Conservation (phyloP, 2,888 invertebrate species). For the Tenthredo scrophulariae region DNA sequence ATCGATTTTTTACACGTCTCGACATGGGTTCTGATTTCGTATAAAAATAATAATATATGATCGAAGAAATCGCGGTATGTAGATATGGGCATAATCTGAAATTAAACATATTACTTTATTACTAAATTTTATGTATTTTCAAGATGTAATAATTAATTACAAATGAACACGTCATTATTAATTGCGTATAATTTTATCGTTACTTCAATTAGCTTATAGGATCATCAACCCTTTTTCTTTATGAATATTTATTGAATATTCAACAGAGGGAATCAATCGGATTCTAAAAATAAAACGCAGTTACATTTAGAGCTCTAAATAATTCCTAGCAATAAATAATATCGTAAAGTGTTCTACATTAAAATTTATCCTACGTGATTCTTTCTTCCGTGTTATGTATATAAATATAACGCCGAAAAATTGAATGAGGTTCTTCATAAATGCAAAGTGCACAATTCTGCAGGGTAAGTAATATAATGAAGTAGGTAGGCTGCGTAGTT, state of each 20-base stretch:
- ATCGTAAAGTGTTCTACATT: not conserved
- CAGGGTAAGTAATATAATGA: constrained; percentile 2
- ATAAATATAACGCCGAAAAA: not conserved
- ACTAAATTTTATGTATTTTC: not conserved
- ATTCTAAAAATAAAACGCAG: not conserved
- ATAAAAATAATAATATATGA: not conserved
- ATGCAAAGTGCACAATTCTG: not conserved
- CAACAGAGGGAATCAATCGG: not conserved
- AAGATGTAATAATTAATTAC: not conserved
- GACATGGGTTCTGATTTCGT: not conserved
- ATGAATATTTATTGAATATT: not conserved
- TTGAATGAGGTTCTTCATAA: constrained; percentile 2
- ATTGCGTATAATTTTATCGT: not conserved
- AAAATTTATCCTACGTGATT: not conserved
- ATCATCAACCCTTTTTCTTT: not conserved
- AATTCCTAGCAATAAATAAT: constrained; percentile 4
- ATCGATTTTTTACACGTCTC: not conserved
- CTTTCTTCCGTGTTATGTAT: not conserved
- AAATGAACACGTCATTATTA: not conserved
- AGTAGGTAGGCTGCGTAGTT: not conserved
- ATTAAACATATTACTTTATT: not conserved
- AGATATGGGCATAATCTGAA: not conserved
- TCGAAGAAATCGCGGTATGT: not conserved
- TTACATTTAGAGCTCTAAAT: not conserved
- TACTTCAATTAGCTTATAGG: not conserved